These are phyloP conservation scores for Apodemia duryi DNA, from an alignment of 2,888 invertebrate genomes.

Conservation along the genomic window DNA sequence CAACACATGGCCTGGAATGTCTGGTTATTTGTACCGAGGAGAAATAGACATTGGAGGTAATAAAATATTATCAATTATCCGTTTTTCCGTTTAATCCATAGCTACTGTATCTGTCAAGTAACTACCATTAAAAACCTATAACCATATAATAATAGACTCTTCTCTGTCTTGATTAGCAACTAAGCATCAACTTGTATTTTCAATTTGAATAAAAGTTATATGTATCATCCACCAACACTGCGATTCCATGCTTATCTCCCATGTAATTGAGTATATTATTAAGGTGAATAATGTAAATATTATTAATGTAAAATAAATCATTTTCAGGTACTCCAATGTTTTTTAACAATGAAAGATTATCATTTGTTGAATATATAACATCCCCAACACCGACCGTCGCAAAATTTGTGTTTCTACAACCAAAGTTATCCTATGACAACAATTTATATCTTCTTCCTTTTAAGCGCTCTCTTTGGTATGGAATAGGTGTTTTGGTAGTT, in stretches of 20 bases:
- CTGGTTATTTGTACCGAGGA: constrained; percentile 4
- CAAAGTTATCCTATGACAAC: constrained; percentile 81
- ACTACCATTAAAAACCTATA: too few relatives aligned
- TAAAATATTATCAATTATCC: neutral
- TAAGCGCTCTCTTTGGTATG: constrained; percentile 79
- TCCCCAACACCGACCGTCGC: constrained; percentile 54
- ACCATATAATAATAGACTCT: too few relatives aligned
- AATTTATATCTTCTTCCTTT: constrained; percentile 84
- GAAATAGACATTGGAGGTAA: constrained; percentile 18
- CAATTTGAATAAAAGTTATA: too few relatives aligned
- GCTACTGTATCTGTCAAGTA: too few relatives aligned
- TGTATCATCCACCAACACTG: too few relatives aligned
- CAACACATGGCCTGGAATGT: constrained; percentile 16
- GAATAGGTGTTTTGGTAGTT: constrained; percentile 60
- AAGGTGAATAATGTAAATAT: too few relatives aligned
- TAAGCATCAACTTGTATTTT: too few relatives aligned
- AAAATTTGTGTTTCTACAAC: constrained; percentile 81
- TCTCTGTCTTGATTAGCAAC: too few relatives aligned
- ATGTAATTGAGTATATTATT: too few relatives aligned
- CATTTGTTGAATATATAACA: constrained; percentile 55
- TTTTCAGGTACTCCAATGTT: constrained; percentile 19
- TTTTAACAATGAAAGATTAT: constrained; percentile 8
- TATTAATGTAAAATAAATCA: too few relatives aligned
- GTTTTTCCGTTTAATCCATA: too few relatives aligned
- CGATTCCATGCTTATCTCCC: too few relatives aligned